phyloP scores from a whole-genome alignment of 2,113 vertebrate species.

The Sceloporus tristichus region DNA sequence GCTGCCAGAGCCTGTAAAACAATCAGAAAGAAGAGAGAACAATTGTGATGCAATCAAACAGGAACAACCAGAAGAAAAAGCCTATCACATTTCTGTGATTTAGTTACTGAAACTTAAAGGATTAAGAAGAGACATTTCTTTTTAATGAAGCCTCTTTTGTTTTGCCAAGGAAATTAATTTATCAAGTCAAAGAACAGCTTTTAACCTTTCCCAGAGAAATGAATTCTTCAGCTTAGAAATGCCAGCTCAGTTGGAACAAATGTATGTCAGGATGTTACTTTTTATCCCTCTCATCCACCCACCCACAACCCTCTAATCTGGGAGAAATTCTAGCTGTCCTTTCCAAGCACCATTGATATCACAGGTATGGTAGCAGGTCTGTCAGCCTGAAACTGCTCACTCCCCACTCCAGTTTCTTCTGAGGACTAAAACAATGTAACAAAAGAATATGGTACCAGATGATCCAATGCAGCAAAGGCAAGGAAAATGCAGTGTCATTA shows the following conservation, averaged over 20 bases:
- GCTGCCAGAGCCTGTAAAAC: slow-evolving; percentile 19
- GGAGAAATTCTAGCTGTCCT: slow-evolving; percentile 53
- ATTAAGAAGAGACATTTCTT: slow-evolving; percentile 18
- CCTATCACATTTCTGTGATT: slow-evolving; percentile 66
- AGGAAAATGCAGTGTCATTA: background rate
- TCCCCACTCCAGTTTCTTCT: background rate
- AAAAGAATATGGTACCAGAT: background rate
- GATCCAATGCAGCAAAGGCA: background rate
- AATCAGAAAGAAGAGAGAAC: slow-evolving; percentile 48
- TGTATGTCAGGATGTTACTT: slow-evolving; percentile 71
- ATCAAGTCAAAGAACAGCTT: slow-evolving; percentile 69
- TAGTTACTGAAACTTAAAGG: slow-evolving; percentile 50
- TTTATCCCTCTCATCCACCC: slow-evolving; percentile 64
- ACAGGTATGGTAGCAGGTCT: background rate
- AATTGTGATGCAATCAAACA: slow-evolving; percentile 40
- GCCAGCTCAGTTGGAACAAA: slow-evolving; percentile 72
- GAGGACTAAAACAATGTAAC: background rate
- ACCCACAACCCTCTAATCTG: slow-evolving; percentile 55
- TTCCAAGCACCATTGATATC: background rate
- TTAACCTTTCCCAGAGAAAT: slow-evolving; percentile 75
- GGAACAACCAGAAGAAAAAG: background rate
- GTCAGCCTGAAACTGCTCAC: background rate
- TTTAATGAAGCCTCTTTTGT: slow-evolving; percentile 36
- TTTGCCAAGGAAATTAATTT: slow-evolving; percentile 71
- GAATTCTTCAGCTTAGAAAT: slow-evolving; percentile 71